phyloP scores from a whole-genome alignment of 2,113 vertebrate genomes.

The Semnopithecus entellus region DNA sequence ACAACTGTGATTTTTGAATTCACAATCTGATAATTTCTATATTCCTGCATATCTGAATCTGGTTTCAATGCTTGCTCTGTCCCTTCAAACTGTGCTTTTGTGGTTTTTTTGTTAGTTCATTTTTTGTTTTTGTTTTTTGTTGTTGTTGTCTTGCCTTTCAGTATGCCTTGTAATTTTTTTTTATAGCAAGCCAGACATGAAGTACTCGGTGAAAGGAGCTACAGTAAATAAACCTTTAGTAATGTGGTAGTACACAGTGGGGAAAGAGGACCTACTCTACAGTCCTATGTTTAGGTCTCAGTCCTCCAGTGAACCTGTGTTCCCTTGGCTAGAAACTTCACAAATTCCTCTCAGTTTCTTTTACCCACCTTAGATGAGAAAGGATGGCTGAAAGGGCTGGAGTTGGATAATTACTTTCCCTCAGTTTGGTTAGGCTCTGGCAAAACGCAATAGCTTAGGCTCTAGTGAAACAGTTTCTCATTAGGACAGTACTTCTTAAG shows the following conservation, averaged over 20 bases:
- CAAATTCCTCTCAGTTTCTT: not conserved
- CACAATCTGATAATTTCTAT: not conserved
- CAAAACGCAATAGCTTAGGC: not conserved
- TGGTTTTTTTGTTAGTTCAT: no score
- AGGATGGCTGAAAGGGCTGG: not conserved
- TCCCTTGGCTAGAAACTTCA: not conserved
- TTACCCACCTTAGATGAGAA: no score
- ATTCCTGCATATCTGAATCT: no score
- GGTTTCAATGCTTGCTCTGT: no score
- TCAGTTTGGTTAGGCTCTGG: not conserved
- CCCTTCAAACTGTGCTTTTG: no score
- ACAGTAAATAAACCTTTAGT: not conserved
- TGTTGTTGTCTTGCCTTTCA: no score
- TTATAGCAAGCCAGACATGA: not conserved
- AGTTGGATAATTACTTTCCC: not conserved
- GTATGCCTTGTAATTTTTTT: not conserved
- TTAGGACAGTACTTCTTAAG: no score
- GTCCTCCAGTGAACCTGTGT: not conserved
- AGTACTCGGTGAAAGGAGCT: not conserved
- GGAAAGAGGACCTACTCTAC: not conserved
- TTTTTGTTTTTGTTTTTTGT: no score
- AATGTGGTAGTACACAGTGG: not conserved
- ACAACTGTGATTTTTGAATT: not conserved
- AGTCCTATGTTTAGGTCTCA: not conserved
- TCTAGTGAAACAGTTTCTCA: not conserved